Evolutionary conservation across 2,888 invertebrate genomes (phyloP).

Genomic region (Andrena camellia): DNA sequence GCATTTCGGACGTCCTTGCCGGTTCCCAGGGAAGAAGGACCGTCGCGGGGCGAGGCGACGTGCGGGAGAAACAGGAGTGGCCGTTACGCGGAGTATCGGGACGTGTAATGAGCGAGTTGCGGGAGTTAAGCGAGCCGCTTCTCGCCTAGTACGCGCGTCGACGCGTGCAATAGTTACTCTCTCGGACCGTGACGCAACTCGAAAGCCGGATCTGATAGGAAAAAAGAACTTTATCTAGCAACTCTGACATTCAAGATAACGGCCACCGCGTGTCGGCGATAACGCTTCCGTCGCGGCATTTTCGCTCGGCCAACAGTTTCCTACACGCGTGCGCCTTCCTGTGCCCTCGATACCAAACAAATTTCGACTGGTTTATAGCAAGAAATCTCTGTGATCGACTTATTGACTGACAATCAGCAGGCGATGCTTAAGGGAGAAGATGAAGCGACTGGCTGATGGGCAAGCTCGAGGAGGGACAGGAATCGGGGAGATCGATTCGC

Average conservation of each 20-base stretch:
- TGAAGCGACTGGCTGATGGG: not conserved
- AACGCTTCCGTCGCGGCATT: constrained; percentile 1
- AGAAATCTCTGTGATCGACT: not conserved
- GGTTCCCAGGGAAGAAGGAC: constrained; percentile 54
- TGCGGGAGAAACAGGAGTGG: constrained; percentile 53
- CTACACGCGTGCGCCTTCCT: no score
- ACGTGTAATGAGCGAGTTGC: constrained; percentile 63
- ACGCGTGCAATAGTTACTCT: constrained; percentile 28
- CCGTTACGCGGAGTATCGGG: constrained; percentile 62
- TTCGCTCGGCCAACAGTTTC: not conserved
- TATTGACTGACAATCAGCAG: not conserved
- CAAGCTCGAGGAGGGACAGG: not conserved
- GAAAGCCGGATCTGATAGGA: constrained; percentile 3
- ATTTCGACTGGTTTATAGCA: not conserved
- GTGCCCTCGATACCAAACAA: not conserved
- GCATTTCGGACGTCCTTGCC: constrained; percentile 63
- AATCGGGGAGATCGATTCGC: constrained; percentile 20
- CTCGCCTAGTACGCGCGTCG: constrained; percentile 3
- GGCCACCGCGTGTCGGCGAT: not conserved
- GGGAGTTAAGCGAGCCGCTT: constrained; percentile 35
- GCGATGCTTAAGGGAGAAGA: no score
- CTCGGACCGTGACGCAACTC: constrained; percentile 5
- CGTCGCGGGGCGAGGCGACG: constrained; percentile 52
- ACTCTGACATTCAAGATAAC: constrained; percentile 5
- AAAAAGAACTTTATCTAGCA: not conserved